phyloP scores from a whole-genome alignment of 2,888 invertebrate genomes.

The Chalcosyrphus nemorum region DNA sequence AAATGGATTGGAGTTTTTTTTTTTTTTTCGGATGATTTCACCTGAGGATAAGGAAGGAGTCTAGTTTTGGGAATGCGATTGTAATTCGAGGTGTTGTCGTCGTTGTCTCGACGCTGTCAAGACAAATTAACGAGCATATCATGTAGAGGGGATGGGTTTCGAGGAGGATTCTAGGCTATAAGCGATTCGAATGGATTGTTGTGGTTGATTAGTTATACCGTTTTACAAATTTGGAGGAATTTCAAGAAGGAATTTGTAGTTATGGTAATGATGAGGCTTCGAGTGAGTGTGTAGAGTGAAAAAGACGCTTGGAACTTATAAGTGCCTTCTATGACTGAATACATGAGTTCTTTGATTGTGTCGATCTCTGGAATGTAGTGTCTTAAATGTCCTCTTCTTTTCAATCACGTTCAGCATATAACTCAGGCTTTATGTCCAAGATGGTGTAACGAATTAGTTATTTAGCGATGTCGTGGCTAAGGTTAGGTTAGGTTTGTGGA shows the following conservation, averaged over 20 bases:
- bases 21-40: conserved; percentile 24
- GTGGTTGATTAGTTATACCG: not conserved
- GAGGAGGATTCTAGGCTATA: not conserved
- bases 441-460: too few relatives aligned
- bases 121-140: conserved; percentile 61
- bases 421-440: too few relatives aligned
- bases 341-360: too few relatives aligned
- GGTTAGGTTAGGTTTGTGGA: too few relatives aligned
- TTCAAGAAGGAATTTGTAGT: not conserved
- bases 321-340: too few relatives aligned
- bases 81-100: conserved; percentile 42
- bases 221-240: not conserved
- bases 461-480: too few relatives aligned
- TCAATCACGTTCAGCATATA: too few relatives aligned
- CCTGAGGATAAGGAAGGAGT: conserved; percentile 44
- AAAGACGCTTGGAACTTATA: too few relatives aligned
- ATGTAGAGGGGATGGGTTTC: conserved; percentile 10
- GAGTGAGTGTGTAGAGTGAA: too few relatives aligned
- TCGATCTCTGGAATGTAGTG: too few relatives aligned
- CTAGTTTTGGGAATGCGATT: not conserved
- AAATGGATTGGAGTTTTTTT: conserved; percentile 5
- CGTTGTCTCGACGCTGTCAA: conserved; percentile 65
- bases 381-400: too few relatives aligned
- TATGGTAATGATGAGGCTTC: too few relatives aligned
- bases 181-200: conserved; percentile 1